A percentile compares a stretch with the other conserved stretches of the same genome.
Evolutionary conservation across 2,113 vertebrate species (phyloP).

Genomic region (Odocoileus hemionus): DNA sequence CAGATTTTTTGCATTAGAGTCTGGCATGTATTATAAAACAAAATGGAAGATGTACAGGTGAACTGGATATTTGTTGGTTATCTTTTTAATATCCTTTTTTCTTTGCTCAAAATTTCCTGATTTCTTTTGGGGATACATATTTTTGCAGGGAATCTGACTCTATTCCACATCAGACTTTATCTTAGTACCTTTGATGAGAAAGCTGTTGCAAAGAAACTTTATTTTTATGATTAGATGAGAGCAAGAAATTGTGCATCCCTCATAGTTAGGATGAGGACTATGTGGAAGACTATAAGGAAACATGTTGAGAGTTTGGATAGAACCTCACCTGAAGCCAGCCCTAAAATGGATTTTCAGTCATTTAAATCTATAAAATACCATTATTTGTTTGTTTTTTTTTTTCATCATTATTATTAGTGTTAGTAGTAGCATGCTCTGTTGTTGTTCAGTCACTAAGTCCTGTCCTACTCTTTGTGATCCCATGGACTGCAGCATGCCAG

Average conservation of each 20-base stretch:
- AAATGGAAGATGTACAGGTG: background rate
- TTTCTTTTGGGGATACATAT: background rate
- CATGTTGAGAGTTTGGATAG: background rate
- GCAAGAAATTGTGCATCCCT: background rate
- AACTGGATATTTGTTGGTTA: background rate
- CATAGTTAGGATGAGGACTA: background rate
- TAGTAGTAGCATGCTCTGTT: background rate
- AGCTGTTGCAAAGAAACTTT: background rate
- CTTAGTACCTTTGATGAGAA: background rate
- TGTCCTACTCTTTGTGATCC: background rate
- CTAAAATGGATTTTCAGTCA: background rate
- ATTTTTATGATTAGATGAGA: background rate
- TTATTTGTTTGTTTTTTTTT: background rate
- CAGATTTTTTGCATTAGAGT: background rate
- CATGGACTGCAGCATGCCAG: background rate
- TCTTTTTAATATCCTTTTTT: background rate
- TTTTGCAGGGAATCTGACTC: background rate
- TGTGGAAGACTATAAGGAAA: background rate
- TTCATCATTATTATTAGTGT: background rate
- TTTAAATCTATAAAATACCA: background rate
- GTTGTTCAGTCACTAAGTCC: background rate
- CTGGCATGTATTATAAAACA: background rate
- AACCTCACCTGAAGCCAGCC: background rate
- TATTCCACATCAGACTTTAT: background rate
- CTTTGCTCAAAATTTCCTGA: background rate